phyloP scores from a whole-genome alignment of 2,888 invertebrate genomes.

The Amblyteles armatorius region DNA sequence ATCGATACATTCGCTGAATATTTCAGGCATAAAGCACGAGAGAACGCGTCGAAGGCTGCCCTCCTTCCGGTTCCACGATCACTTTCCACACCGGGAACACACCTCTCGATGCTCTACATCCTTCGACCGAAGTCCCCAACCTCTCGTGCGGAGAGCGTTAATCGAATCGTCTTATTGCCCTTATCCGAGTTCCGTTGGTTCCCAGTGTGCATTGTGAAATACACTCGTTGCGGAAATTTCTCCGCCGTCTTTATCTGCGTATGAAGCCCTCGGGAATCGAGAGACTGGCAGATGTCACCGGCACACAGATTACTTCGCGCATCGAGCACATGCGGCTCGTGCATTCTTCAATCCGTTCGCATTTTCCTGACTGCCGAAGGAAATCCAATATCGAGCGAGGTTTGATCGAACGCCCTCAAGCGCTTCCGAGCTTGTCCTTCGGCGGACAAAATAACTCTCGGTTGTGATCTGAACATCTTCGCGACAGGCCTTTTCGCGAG shows the following conservation, averaged over 20 bases:
- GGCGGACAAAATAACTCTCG: constrained; percentile 2
- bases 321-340: constrained; percentile 56
- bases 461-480: neutral
- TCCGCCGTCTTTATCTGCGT: constrained; percentile 10
- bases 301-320: constrained; percentile 68
- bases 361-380: constrained; percentile 56
- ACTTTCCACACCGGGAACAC: constrained; percentile 6
- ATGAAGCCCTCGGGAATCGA: constrained; percentile 18
- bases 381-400: constrained; percentile 63
- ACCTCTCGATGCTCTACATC: constrained; percentile 9
- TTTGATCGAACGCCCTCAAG: constrained; percentile 51
- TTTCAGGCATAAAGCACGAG: constrained; percentile 77
- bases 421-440: constrained; percentile 19
- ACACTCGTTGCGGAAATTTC: constrained; percentile 31
- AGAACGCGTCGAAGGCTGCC: constrained; percentile 62
- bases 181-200: constrained; percentile 6
- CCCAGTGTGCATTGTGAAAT: constrained; percentile 19
- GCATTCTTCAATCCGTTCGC: constrained; percentile 57
- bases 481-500: neutral
- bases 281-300: constrained; percentile 66
- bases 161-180: constrained; percentile 56
- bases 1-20: constrained; percentile 84
- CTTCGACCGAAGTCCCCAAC: constrained; percentile 28
- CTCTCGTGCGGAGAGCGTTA: constrained; percentile 23
- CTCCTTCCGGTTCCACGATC: constrained; percentile 46